These are phyloP conservation scores for Cuculus canorus DNA, from an alignment of 2,797 vertebrate genomes.

Conservation along the genomic window DNA sequence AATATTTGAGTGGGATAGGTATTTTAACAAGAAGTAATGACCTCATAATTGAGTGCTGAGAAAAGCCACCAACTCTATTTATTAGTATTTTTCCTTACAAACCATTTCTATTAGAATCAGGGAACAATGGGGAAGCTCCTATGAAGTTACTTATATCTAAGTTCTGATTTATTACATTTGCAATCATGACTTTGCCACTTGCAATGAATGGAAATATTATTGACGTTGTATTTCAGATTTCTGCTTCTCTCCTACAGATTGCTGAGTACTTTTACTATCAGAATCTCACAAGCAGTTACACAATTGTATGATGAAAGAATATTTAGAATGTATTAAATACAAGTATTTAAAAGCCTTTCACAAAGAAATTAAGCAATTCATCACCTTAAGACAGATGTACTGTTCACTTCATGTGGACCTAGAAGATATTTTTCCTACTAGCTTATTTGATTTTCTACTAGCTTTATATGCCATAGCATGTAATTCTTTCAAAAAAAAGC, in stretches of 20 bases:
- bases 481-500: background rate
- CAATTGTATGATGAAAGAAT: background rate
- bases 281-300: background rate
- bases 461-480: background rate
- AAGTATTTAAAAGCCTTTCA: background rate
- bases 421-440: background rate
- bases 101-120: background rate
- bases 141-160: background rate
- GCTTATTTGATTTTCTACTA: background rate
- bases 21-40: conserved; percentile 40
- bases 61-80: background rate
- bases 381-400: background rate
- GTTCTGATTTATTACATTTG: background rate
- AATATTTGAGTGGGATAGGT: conserved; percentile 25
- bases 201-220: background rate
- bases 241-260: background rate
- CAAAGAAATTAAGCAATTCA: background rate
- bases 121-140: background rate
- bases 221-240: background rate
- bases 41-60: conserved; percentile 24
- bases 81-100: conserved; percentile 4
- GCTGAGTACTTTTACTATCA: background rate
- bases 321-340: background rate
- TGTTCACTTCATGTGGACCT: background rate
- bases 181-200: background rate